These are phyloP conservation scores for Ethmia dodecea DNA, from an alignment of 2,888 invertebrate genomes.

Conservation along the genomic window DNA sequence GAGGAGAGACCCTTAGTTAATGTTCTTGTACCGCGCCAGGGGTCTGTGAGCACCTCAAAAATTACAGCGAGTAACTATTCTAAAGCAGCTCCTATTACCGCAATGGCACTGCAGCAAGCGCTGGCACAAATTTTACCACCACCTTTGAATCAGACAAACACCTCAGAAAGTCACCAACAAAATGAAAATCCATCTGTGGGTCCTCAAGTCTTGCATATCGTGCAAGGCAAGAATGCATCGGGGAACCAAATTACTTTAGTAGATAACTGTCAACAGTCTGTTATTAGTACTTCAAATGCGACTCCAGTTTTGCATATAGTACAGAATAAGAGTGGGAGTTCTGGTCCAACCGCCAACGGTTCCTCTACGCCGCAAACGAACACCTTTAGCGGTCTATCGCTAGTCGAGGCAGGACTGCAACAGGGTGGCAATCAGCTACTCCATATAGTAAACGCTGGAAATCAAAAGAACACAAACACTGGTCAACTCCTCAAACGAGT, in stretches of 20 bases:
- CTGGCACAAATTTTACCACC: conserved; percentile 68
- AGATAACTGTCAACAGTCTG: conserved; percentile 59
- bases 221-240: conserved; percentile 63
- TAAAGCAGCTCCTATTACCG: conserved; percentile 57
- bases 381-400: conserved; percentile 56
- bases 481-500: conserved; percentile 67
- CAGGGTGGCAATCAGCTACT: conserved; percentile 67
- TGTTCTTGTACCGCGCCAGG: conserved; percentile 67
- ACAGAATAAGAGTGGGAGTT: conserved; percentile 50
- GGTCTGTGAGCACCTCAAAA: conserved; percentile 28
- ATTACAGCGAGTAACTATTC: conserved; percentile 39
- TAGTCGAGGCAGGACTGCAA: conserved; percentile 62
- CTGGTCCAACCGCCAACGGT: conserved; percentile 37
- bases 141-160: conserved; percentile 52
- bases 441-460: conserved; percentile 67
- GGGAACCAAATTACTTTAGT: conserved; percentile 58
- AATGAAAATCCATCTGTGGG: conserved; percentile 31
- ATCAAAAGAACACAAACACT: conserved; percentile 50
- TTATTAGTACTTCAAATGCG: conserved; percentile 51
- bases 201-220: conserved; percentile 66
- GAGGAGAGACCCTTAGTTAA: conserved; percentile 65
- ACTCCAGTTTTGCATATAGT: conserved; percentile 69
- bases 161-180: conserved; percentile 41
- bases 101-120: conserved; percentile 67
- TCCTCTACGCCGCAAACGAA: conserved; percentile 40